Evolutionary conservation across 2,797 vertebrate species (phyloP).

Genomic region (Odontamblyopus rebecca): DNA sequence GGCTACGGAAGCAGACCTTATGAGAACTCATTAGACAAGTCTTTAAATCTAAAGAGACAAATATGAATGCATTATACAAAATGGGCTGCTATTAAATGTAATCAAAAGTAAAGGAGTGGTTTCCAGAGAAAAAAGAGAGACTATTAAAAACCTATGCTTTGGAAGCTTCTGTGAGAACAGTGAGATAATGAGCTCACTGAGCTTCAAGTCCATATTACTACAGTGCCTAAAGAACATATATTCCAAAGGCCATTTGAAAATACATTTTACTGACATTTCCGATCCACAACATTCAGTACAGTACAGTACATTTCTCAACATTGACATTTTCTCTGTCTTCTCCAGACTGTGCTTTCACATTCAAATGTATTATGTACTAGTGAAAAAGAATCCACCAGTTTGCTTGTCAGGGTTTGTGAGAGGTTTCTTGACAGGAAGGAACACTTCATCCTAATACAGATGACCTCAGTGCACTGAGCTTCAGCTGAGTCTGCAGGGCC

Average conservation of each 20-base stretch:
- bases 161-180: conserved; percentile 19
- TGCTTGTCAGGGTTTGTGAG: conserved; percentile 6
- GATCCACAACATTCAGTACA: conserved; percentile 10
- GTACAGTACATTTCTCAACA: conserved; percentile 18
- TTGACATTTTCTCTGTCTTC: conserved; percentile 44
- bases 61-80: conserved; percentile 50
- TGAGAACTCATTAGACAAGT: conserved; percentile 73
- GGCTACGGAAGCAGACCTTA: conserved; percentile 69
- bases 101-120: conserved; percentile 53
- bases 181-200: conserved; percentile 20
- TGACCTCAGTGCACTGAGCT: conserved; percentile 33
- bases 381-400: conserved; percentile 29
- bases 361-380: conserved; percentile 1
- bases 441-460: conserved; percentile 28
- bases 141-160: conserved; percentile 42
- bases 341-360: conserved; percentile 11
- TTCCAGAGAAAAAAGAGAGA: conserved; percentile 40
- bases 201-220: conserved; percentile 5
- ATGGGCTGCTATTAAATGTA: conserved; percentile 56
- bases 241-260: conserved; percentile 47
- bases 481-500: conserved; percentile 39
- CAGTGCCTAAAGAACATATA: conserved; percentile 24
- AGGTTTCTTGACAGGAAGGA: conserved; percentile 34
- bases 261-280: conserved; percentile 49
- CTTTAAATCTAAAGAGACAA: conserved; percentile 65